These are phyloP conservation scores for Nycticebus coucang DNA, from an alignment of 2,113 vertebrate genomes.

Conservation along the genomic window DNA sequence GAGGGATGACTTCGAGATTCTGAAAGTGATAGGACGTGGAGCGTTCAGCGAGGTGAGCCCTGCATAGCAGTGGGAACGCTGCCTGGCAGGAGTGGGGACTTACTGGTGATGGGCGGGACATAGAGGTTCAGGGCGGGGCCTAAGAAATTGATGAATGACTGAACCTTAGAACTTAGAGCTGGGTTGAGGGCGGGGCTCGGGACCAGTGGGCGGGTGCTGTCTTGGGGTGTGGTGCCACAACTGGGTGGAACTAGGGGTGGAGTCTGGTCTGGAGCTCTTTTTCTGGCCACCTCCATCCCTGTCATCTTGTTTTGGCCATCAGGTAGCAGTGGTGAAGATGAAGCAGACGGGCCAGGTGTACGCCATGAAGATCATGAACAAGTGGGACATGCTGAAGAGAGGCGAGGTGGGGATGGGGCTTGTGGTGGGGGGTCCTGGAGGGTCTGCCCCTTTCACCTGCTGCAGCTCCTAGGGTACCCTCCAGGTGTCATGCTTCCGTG, in stretches of 20 bases:
- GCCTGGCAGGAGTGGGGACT: too few species aligned
- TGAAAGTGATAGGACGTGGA: conserved; percentile 92
- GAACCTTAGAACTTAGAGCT: background rate
- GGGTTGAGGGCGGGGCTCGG: background rate
- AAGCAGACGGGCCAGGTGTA: conserved; percentile 88
- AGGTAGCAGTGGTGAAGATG: conserved; percentile 91
- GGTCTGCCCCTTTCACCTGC: background rate
- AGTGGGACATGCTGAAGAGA: conserved; percentile 92
- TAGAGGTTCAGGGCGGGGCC: background rate
- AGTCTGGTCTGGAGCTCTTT: background rate
- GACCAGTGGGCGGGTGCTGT: background rate
- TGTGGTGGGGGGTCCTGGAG: background rate
- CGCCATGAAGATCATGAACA: conserved; percentile 94
- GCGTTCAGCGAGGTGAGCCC: conserved; percentile 93
- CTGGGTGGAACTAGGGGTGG: background rate
- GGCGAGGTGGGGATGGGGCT: conserved; percentile 85
- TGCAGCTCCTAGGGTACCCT: background rate
- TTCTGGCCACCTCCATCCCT: background rate
- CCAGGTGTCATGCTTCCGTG: conserved; percentile 91
- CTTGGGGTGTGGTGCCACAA: background rate
- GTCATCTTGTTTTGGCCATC: background rate
- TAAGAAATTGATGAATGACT: conserved; percentile 72
- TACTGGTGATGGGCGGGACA: background rate
- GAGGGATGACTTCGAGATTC: conserved; percentile 90
- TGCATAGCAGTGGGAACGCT: fast-evolving